Percentiles rank a stretch among this genome's conserved stretches.
Evolutionary conservation across 2,888 invertebrate genomes (phyloP).

Genomic region (Phyllotreta cruciferae): DNA sequence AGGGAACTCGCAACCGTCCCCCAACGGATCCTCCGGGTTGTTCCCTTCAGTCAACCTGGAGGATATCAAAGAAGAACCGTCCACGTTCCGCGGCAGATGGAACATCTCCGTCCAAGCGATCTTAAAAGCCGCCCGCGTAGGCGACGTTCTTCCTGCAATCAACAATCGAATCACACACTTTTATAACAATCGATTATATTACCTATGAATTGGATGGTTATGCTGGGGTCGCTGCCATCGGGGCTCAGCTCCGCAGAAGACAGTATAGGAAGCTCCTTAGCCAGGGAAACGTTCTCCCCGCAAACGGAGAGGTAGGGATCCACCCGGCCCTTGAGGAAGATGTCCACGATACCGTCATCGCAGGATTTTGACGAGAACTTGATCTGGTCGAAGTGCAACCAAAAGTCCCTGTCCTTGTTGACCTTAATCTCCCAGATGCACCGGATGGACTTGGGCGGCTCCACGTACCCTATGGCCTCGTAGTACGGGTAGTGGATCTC

Average conservation of each 20-base stretch:
- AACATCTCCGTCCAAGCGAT: conserved; percentile 90
- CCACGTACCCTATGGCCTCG: conserved; percentile 75
- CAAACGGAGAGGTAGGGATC: conserved; percentile 84
- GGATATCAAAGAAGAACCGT: conserved; percentile 78
- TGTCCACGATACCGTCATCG: conserved; percentile 85
- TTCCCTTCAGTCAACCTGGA: conserved; percentile 75
- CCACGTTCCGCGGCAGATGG: conserved; percentile 83
- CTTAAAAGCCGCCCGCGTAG: conserved; percentile 85
- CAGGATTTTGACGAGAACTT: conserved; percentile 85
- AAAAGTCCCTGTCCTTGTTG: conserved; percentile 83
- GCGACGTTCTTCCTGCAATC: conserved; percentile 75
- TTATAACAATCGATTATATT: conserved; percentile 9
- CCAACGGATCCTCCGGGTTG: conserved; percentile 53
- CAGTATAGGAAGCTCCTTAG: conserved; percentile 80
- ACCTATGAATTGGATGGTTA: conserved; percentile 67
- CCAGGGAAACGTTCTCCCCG: conserved; percentile 84
- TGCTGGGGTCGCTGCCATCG: conserved; percentile 58
- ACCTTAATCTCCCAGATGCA: conserved; percentile 69
- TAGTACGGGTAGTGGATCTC: conserved; percentile 88
- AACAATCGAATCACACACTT: conserved; percentile 45
- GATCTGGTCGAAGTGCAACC: conserved; percentile 86
- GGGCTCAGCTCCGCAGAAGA: conserved; percentile 79
- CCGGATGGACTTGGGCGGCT: conserved; percentile 71
- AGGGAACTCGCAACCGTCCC: conserved; percentile 80
- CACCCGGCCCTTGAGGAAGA: conserved; percentile 66